Percentiles rank a stretch among this genome's conserved stretches.
Conservation (phyloP, 2,113 vertebrate species). For the Prietella phreatophila region DNA sequence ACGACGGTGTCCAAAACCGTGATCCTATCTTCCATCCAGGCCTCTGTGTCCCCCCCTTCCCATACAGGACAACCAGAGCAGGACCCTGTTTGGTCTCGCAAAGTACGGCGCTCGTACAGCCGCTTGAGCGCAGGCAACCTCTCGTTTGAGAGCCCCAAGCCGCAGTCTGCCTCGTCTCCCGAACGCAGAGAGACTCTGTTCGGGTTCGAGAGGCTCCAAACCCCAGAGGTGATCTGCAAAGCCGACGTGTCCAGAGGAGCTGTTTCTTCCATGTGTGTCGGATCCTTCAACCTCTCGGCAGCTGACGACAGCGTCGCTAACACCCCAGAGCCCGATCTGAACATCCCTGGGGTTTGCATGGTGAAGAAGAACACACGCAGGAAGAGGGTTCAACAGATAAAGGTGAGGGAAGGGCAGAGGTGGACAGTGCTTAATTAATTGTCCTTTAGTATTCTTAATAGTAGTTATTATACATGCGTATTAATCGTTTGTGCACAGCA, state of each 20-base stretch:
- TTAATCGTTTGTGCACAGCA: not conserved
- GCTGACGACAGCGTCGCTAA: constrained; percentile 44
- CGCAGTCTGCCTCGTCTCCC: constrained; percentile 37
- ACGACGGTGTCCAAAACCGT: constrained; percentile 45
- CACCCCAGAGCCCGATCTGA: constrained; percentile 60
- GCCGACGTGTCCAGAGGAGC: constrained; percentile 10
- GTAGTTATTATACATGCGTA: not conserved
- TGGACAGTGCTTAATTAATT: no score
- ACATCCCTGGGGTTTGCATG: constrained; percentile 79
- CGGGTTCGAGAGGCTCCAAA: constrained; percentile 78
- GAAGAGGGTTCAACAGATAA: constrained; percentile 71
- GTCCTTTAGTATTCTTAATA: not conserved
- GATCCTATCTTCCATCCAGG: constrained; percentile 66
- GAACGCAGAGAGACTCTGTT: constrained; percentile 66
- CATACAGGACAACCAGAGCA: not conserved
- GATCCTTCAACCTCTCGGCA: constrained; percentile 59
- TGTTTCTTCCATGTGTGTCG: constrained; percentile 33
- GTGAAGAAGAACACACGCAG: constrained; percentile 71
- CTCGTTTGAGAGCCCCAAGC: constrained; percentile 58
- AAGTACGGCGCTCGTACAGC: constrained; percentile 85
- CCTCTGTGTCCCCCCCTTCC: constrained; percentile 49
- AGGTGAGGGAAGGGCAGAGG: constrained; percentile 58
- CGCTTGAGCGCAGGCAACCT: constrained; percentile 66
- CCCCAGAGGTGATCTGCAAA: constrained; percentile 62
- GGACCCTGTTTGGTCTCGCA: constrained; percentile 74